phyloP scores from a whole-genome alignment of 2,888 invertebrate genomes.

The Brachynemurus nebulosus region DNA sequence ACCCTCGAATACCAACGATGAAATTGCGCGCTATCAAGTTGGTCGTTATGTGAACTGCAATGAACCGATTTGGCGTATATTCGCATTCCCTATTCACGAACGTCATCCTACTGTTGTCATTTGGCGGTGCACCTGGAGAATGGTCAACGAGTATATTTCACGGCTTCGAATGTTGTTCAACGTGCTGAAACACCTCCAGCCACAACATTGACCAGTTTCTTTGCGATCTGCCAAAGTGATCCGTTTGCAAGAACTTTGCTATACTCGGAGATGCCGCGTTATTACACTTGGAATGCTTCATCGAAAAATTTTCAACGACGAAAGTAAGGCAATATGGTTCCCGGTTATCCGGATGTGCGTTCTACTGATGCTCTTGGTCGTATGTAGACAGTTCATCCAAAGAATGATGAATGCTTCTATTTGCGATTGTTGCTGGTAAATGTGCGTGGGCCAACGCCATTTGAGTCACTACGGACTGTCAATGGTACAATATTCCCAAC shows the following conservation, averaged over 20 bases:
- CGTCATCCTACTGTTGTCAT: constrained; percentile 10
- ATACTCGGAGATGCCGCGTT: constrained; percentile 24
- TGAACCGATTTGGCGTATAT: constrained; percentile 17
- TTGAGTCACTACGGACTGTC: constrained; percentile 25
- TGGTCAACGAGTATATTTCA: constrained; percentile 19
- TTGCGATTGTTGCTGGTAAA: constrained; percentile 23
- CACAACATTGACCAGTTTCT: constrained; percentile 17
- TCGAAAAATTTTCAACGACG: constrained; percentile 24
- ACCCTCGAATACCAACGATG: constrained; percentile 14
- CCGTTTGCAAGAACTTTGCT: constrained; percentile 23
- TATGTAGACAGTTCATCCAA: constrained; percentile 23
- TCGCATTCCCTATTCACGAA: constrained; percentile 11
- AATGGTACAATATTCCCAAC: constrained; percentile 24
- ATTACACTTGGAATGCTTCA: constrained; percentile 25
- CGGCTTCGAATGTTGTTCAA: constrained; percentile 13
- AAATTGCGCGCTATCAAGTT: constrained; percentile 18
- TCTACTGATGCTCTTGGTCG: constrained; percentile 20
- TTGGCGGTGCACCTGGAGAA: constrained; percentile 18
- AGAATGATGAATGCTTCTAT: constrained; percentile 23
- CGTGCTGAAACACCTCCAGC: constrained; percentile 13
- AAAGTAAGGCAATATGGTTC: constrained; percentile 20
- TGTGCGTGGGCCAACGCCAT: constrained; percentile 26
- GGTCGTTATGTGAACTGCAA: constrained; percentile 18
- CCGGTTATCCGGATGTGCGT: constrained; percentile 14
- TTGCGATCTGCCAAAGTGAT: constrained; percentile 16